Evolutionary conservation across 1,140 invertebrate genomes (phyloP).

Genomic region (Drosophila chauvacae): DNA sequence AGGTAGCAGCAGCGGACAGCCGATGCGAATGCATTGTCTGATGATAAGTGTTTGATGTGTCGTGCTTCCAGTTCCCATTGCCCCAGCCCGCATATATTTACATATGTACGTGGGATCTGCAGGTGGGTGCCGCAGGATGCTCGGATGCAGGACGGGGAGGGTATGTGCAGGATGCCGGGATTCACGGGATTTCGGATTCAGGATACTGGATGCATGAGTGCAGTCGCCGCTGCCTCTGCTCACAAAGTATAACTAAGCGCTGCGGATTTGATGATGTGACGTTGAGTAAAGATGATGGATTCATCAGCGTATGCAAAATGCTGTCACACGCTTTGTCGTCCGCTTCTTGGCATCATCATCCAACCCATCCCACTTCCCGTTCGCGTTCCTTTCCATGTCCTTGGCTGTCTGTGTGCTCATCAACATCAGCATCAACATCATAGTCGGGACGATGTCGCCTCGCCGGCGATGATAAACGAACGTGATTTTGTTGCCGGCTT

Average conservation of each 20-base stretch:
- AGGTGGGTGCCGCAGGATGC: slow-evolving; percentile 17
- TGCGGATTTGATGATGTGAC: slow-evolving; percentile 80
- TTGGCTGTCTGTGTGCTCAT: slow-evolving; percentile 71
- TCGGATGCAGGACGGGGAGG: not conserved
- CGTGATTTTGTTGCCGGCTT: slow-evolving; percentile 79
- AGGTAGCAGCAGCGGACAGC: slow-evolving; percentile 12
- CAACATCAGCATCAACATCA: slow-evolving; percentile 76
- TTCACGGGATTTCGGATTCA: slow-evolving; percentile 16
- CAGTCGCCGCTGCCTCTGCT: slow-evolving; percentile 26
- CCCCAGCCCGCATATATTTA: slow-evolving; percentile 43
- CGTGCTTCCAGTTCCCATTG: slow-evolving; percentile 25
- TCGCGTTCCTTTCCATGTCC: slow-evolving; percentile 29
- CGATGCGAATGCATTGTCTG: slow-evolving; percentile 49
- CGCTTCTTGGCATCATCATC: slow-evolving; percentile 42
- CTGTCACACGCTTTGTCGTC: slow-evolving; percentile 80
- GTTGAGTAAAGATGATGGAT: slow-evolving; percentile 83
- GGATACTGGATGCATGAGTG: slow-evolving; percentile 25
- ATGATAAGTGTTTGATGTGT: slow-evolving; percentile 66
- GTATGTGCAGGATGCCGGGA: slow-evolving; percentile 6
- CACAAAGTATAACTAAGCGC: slow-evolving; percentile 73
- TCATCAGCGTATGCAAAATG: slow-evolving; percentile 83
- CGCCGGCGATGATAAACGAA: slow-evolving; percentile 77
- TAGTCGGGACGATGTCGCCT: slow-evolving; percentile 65
- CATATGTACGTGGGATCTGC: slow-evolving; percentile 32
- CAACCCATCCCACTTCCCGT: slow-evolving; percentile 27